Evolutionary conservation across 2,888 invertebrate genomes (phyloP).

Genomic region (Dendrolimus pini): DNA sequence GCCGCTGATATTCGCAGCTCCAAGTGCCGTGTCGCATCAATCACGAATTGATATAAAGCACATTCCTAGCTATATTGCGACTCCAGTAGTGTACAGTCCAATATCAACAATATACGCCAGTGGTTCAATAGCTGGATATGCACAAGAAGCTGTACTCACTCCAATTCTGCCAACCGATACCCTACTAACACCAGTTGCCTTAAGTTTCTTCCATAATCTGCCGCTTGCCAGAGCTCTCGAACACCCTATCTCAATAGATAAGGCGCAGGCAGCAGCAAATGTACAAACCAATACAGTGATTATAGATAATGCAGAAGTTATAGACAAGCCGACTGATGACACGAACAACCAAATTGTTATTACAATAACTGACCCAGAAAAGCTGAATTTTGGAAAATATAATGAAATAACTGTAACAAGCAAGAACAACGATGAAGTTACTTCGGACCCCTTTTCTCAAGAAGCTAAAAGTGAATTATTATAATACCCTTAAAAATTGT

Average conservation of each 20-base stretch:
- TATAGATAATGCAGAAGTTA: conserved; percentile 4
- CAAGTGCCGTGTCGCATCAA: conserved; percentile 75
- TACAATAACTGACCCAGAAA: not conserved
- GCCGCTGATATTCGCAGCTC: conserved; percentile 58
- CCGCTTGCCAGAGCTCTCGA: conserved; percentile 53
- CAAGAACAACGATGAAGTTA: conserved; percentile 2
- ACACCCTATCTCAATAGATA: conserved; percentile 45
- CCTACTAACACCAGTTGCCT: conserved; percentile 44
- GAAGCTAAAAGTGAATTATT: too few species aligned
- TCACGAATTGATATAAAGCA: conserved; percentile 70
- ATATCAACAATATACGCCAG: conserved; percentile 24
- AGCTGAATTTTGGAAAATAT: not conserved
- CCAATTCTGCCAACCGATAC: conserved; percentile 35
- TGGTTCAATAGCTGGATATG: conserved; percentile 21
- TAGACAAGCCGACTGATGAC: not conserved
- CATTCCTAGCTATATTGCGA: conserved; percentile 33
- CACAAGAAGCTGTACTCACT: conserved; percentile 26
- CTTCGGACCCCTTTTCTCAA: not conserved
- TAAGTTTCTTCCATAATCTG: conserved; percentile 50
- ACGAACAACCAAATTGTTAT: not conserved
- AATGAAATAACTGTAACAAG: not conserved
- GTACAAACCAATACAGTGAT: conserved; percentile 8
- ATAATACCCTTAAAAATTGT: not conserved
- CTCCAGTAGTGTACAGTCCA: conserved; percentile 47
- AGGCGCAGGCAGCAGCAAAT: conserved; percentile 25